Evolutionary conservation across 2,888 invertebrate species (phyloP), one percentile per base, ranked within the genome.

Genomic region (Nudaria mundana): DNA sequence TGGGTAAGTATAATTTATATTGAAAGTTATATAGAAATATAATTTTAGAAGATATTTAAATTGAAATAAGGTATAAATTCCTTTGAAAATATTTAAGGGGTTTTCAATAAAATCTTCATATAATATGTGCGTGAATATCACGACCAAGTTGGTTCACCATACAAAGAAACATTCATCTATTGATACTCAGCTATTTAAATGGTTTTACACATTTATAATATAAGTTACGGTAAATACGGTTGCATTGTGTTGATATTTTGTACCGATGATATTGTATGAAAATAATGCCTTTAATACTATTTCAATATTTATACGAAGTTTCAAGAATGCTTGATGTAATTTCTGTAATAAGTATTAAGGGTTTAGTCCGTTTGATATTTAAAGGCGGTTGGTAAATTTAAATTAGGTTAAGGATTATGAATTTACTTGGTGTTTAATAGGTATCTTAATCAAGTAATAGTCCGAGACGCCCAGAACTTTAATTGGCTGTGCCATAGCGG

Each of bases 151-250:
- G 88, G 88, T 87, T 86, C 84, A 86, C 88, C 88, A 79, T 71
- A 87, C 85, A 87, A 86, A 76, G 82, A 67, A 82, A 82, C 80
- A 81, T 82, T 77, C 77, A 71, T 79, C 86, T 81, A 84, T 87
- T 87, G 85, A 87, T 81, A 80, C 73, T 78, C 71, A 70, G 72
- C 79, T 76, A 83, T 86, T 86, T 87, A 87, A 87, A 87, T 84
- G 86, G 86, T 85, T 87, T 87, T 88, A 88, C 86, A 87, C 87
- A 87, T 88, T 85, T 85, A 87, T 87, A 86, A 81, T 86, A 74
- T 75, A 74, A 82, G 86, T 76, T 76, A 81, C 82, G 78, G 79
- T 86, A 88, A 87, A 88, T 87, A 86, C 43, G 68, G 71, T 56
- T 52, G 69, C 62, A 63, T 88, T 87, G 83, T 86, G 63, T 35